A percentile compares a stretch with the other conserved stretches of the same genome.
Evolutionary conservation across 1,140 invertebrate genomes (phyloP).

Genomic region (Microplitis mediator): DNA sequence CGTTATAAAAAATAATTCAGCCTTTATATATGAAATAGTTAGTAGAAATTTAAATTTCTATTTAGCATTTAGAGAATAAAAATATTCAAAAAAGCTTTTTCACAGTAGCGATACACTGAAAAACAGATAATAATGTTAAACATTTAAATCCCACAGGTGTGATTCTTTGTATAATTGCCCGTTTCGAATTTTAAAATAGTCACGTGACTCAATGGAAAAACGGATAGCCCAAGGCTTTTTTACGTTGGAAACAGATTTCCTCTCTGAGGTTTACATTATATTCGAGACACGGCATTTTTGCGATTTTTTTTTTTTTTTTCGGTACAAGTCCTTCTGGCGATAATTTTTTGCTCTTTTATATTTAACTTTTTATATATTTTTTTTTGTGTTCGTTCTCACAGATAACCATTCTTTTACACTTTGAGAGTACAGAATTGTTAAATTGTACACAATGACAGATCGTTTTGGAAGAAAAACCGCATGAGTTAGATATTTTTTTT

Average conservation of each 20-base stretch:
- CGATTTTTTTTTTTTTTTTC: too few relatives aligned
- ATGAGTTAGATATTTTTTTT: slow-evolving; percentile 14
- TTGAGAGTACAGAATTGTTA: background rate
- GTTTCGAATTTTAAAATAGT: slow-evolving; percentile 20
- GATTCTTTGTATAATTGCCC: slow-evolving; percentile 5
- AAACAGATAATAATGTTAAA: background rate
- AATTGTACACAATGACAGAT: slow-evolving; percentile 14
- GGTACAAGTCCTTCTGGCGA: slow-evolving; percentile 1
- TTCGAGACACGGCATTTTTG: slow-evolving; percentile 2
- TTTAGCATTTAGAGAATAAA: too few relatives aligned
- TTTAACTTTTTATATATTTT: too few relatives aligned
- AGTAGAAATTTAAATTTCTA: too few relatives aligned
- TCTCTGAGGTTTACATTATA: slow-evolving; percentile 12
- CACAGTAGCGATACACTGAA: background rate
- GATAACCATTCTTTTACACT: slow-evolving; percentile 1
- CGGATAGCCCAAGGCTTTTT: slow-evolving; percentile 1
- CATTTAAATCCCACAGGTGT: background rate
- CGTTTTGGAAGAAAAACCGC: background rate
- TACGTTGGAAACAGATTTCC: slow-evolving; percentile 8
- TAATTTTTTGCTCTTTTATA: slow-evolving; percentile 1
- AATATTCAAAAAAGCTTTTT: too few relatives aligned
- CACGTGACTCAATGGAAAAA: slow-evolving; percentile 14
- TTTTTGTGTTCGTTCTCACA: background rate
- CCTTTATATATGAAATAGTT: too few relatives aligned
- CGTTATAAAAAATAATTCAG: too few relatives aligned